A percentile compares a stretch with the other conserved stretches of the same genome.
Conservation (phyloP, 2,797 vertebrate genomes). For the Falco novaeseelandiae region DNA sequence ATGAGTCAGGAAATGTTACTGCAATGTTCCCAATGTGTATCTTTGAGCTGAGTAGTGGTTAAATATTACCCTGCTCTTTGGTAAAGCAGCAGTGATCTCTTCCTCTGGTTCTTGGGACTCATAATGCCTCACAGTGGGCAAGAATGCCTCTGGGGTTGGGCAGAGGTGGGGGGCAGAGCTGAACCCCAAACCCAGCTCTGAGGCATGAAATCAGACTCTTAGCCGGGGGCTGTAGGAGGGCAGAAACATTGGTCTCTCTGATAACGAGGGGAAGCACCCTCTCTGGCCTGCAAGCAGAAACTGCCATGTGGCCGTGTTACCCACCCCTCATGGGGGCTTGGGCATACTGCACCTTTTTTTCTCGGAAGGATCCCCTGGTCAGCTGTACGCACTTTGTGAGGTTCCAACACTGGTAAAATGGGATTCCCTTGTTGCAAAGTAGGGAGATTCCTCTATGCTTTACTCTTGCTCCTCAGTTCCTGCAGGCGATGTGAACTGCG, state of each 20-base stretch:
- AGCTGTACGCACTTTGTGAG: background rate
- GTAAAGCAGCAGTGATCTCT: background rate
- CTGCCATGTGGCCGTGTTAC: too few species aligned
- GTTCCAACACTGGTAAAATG: background rate
- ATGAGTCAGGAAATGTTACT: background rate
- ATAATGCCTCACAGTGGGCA: rapidly evolving
- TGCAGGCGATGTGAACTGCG: rapidly evolving
- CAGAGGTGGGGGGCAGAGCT: background rate
- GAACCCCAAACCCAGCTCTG: background rate
- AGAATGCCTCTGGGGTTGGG: background rate
- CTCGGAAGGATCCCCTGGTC: background rate
- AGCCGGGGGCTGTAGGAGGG: background rate
- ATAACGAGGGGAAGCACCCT: background rate
- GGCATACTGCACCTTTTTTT: background rate
- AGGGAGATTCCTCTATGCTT: background rate
- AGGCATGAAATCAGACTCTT: background rate
- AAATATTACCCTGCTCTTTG: background rate
- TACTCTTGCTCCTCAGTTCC: background rate
- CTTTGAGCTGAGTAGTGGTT: background rate
- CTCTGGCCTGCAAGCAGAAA: background rate
- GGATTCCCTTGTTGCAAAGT: background rate
- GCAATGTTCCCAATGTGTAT: background rate
- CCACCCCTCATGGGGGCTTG: background rate
- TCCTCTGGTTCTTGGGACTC: background rate
- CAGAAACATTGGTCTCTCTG: background rate